Evolutionary conservation across 2,888 invertebrate species (phyloP).

Genomic region (Pseudoips prasinana): DNA sequence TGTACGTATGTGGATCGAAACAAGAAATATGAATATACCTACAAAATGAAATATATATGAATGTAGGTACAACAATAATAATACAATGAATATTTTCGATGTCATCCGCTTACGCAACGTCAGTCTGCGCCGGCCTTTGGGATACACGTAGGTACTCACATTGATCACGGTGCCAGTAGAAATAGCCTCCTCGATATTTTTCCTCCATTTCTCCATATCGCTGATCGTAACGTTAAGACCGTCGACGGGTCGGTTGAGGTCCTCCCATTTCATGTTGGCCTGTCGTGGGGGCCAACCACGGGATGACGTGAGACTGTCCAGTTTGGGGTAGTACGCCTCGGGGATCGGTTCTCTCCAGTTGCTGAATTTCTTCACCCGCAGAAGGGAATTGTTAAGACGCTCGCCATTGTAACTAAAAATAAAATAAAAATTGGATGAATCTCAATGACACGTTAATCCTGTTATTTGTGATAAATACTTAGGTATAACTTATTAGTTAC

Average conservation of each 20-base stretch:
- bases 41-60: no score
- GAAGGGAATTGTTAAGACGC: conserved; percentile 86
- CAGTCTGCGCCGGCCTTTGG: no score
- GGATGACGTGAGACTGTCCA: conserved; percentile 86
- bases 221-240: conserved; percentile 82
- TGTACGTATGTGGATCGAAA: no score
- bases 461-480: no score
- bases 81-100: no score
- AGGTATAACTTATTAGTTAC: no score
- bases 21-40: no score
- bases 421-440: no score
- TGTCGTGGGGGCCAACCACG: conserved; percentile 88
- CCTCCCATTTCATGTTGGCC: conserved; percentile 80
- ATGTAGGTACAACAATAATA: no score
- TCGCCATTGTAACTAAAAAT: conserved; percentile 86
- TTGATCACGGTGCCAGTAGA: conserved; percentile 85
- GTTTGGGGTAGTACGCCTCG: conserved; percentile 92
- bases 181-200: conserved; percentile 88
- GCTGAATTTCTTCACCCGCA: conserved; percentile 83
- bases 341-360: conserved; percentile 86
- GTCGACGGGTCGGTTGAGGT: conserved; percentile 86
- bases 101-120: no score
- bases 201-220: conserved; percentile 88
- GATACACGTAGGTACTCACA: no score
- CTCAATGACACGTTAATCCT: no score